Conservation (phyloP, 2,797 vertebrate genomes). For the Aphelocoma californica region DNA sequence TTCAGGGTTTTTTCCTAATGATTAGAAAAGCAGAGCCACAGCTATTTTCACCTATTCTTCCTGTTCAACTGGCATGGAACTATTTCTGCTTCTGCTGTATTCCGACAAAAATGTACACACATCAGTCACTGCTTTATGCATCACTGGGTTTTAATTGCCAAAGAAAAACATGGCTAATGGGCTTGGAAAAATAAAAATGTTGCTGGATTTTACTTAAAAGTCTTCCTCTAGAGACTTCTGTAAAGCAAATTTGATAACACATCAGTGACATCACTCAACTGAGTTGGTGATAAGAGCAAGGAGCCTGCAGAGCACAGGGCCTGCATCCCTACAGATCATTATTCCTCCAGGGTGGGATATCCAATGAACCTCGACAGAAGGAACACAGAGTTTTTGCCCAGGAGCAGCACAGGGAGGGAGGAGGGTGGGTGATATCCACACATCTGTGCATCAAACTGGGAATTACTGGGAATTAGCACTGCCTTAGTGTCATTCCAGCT, state of each 20-base stretch:
- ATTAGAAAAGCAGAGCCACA: neutral
- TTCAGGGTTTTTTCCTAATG: neutral
- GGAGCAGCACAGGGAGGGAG: neutral
- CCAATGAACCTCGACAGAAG: neutral
- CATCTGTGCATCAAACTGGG: fast-evolving
- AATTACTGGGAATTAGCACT: neutral
- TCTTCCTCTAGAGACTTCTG: neutral
- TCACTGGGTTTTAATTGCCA: constrained; percentile 34
- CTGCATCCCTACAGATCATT: neutral
- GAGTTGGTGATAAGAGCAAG: neutral
- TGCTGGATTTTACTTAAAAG: neutral
- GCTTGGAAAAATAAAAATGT: neutral
- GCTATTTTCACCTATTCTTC: neutral
- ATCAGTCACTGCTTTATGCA: constrained; percentile 44
- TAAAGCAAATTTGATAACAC: neutral
- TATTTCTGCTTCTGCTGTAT: neutral
- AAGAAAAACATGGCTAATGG: constrained; percentile 25
- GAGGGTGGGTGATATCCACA: neutral
- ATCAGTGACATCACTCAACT: neutral
- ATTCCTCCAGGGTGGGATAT: neutral
- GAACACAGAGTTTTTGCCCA: neutral
- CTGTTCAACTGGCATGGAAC: neutral
- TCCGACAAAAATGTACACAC: neutral
- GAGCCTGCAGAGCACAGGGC: neutral
- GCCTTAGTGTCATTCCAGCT: neutral